Percentiles rank a stretch among this genome's conserved stretches.
Evolutionary conservation across 1,140 invertebrate genomes (phyloP).

Genomic region (Achroia grisella): DNA sequence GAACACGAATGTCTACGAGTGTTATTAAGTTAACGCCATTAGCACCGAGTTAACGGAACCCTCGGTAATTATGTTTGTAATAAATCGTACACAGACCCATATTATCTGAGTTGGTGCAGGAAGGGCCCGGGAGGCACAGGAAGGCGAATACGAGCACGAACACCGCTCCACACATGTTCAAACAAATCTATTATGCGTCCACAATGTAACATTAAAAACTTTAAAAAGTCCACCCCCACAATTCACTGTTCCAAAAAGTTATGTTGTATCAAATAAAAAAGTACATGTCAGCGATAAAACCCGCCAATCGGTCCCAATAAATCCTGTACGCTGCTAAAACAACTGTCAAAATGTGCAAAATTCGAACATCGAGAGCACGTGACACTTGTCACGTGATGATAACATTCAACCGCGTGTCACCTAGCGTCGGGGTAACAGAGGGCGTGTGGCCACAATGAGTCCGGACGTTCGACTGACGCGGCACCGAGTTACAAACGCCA

Average conservation of each 20-base stretch:
- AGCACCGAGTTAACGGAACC: constrained; percentile 18
- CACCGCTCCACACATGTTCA: constrained; percentile 31
- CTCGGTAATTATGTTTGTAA: constrained; percentile 32
- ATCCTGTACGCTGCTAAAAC: neutral
- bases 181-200: constrained; percentile 4
- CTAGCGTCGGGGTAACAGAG: constrained; percentile 32
- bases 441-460: constrained; percentile 58
- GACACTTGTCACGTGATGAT: constrained; percentile 30
- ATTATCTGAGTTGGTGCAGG: constrained; percentile 53
- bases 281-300: neutral
- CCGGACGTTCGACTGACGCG: constrained; percentile 60
- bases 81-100: constrained; percentile 50
- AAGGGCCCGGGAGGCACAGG: constrained; percentile 37
- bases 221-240: neutral
- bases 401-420: constrained; percentile 30
- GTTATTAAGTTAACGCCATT: constrained; percentile 28
- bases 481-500: constrained; percentile 36
- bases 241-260: neutral
- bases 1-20: constrained; percentile 10
- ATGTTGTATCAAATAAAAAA: neutral
- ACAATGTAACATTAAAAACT: neutral
- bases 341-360: constrained; percentile 1
- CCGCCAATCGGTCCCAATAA: neutral
- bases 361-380: constrained; percentile 8
- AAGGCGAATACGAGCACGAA: constrained; percentile 28